Percentiles rank a stretch among this genome's conserved stretches.
Evolutionary conservation across 2,113 vertebrate genomes (phyloP).

Genomic region (Rostratula benghalensis): DNA sequence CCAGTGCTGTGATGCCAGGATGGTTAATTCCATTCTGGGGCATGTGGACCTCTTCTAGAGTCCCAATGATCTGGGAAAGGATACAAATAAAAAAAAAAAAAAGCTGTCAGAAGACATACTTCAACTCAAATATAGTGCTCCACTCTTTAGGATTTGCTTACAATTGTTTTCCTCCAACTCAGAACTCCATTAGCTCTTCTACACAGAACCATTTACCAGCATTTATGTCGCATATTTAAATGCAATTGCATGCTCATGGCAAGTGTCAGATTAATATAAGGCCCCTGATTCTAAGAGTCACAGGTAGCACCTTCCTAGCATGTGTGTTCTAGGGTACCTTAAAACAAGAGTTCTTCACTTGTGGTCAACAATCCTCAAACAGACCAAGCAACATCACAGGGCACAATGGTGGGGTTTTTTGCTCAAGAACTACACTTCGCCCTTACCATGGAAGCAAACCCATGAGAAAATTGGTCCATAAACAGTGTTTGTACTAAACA

Average conservation of each 20-base stretch:
- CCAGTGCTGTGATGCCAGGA: slow-evolving; percentile 88
- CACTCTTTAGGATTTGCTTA: background rate
- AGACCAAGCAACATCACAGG: background rate
- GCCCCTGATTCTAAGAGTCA: background rate
- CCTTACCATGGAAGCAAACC: background rate
- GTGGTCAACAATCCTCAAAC: background rate
- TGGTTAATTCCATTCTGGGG: slow-evolving; percentile 98
- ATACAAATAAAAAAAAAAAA: background rate
- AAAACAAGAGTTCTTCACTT: background rate
- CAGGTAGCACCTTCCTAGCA: background rate
- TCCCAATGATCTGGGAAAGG: slow-evolving; percentile 85
- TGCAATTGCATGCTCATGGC: background rate
- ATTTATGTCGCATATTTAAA: background rate
- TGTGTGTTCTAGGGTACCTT: background rate
- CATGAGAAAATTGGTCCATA: background rate
- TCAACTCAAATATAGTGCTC: background rate
- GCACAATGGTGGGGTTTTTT: background rate
- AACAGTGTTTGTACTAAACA: background rate
- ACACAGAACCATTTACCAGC: background rate
- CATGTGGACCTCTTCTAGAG: slow-evolving; percentile 95
- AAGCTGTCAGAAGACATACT: background rate
- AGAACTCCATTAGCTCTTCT: background rate
- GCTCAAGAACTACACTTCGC: background rate
- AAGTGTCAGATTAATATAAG: background rate
- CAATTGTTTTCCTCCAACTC: background rate